A percentile compares a stretch with the other conserved stretches of the same genome.
Evolutionary conservation across 2,888 invertebrate species (phyloP).

Genomic region (Chirona hameri): DNA sequence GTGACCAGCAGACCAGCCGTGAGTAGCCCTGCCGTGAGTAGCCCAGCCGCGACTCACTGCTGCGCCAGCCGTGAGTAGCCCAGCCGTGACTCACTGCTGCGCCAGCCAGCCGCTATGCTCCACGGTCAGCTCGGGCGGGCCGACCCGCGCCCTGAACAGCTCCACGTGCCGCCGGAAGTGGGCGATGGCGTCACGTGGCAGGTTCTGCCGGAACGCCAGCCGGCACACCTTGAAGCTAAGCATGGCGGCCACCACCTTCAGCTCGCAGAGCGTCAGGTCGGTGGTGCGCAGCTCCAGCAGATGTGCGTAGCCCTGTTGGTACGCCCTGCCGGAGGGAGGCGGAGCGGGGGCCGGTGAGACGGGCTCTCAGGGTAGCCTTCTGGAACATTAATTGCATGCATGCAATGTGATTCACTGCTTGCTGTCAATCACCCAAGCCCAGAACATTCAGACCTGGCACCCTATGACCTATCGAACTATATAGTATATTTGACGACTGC

Average conservation of each 20-base stretch:
- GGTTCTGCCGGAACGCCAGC: constrained; percentile 79
- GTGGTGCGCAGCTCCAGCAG: constrained; percentile 81
- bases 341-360: background rate
- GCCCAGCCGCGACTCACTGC: constrained; percentile 45
- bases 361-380: background rate
- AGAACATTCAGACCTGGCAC: no score
- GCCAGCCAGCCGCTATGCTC: constrained; percentile 96
- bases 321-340: constrained; percentile 49
- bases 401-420: no score
- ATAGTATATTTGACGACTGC: no score
- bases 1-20: no score
- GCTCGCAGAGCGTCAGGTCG: constrained; percentile 87
- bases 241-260: constrained; percentile 90
- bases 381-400: no score
- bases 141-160: constrained; percentile 56
- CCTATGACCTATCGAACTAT: no score
- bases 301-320: constrained; percentile 80
- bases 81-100: constrained; percentile 65
- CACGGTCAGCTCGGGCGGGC: constrained; percentile 79
- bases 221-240: constrained; percentile 94
- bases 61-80: background rate
- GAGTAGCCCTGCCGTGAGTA: no score
- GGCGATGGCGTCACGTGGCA: constrained; percentile 89
- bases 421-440: no score
- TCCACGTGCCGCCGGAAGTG: constrained; percentile 83